These are phyloP conservation scores for Neosilurus hyrtlii DNA, from an alignment of 2,797 vertebrate genomes.

Conservation along the genomic window DNA sequence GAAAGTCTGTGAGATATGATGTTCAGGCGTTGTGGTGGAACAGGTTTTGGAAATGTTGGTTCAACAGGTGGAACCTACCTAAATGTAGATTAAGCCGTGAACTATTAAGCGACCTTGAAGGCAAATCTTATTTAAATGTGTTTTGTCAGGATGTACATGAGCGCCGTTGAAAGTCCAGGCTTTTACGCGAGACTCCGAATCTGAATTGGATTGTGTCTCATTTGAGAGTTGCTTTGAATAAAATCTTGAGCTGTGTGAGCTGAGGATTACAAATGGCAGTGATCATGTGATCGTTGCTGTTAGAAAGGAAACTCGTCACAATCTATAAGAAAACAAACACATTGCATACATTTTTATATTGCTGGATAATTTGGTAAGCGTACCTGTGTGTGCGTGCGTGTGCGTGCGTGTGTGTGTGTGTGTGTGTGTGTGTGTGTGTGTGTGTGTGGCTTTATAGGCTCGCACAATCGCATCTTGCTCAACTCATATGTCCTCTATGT, in stretches of 20 bases:
- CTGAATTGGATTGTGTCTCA: neutral
- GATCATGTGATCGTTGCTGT: neutral
- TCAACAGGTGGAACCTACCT: neutral
- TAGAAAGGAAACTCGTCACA: neutral
- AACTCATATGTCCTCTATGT: neutral
- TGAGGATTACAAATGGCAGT: neutral
- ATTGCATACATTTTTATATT: neutral
- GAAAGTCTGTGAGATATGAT: neutral
- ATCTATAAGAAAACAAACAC: no score
- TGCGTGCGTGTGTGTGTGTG: no score
- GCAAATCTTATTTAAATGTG: neutral
- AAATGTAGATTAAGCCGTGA: neutral
- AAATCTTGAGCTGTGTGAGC: neutral
- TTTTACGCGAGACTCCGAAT: neutral
- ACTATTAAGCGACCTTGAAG: neutral
- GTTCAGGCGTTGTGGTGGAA: neutral
- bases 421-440: neutral
- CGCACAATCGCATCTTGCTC: neutral
- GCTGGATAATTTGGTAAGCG: neutral
- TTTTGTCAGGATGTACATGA: neutral
- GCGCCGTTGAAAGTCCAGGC: neutral
- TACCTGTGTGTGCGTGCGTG: no score
- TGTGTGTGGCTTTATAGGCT: neutral
- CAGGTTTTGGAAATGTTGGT: conserved; percentile 23
- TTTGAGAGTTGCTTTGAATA: neutral